phyloP scores from a whole-genome alignment of 2,888 invertebrate genomes.

The Dyspetes luteomarginatus region DNA sequence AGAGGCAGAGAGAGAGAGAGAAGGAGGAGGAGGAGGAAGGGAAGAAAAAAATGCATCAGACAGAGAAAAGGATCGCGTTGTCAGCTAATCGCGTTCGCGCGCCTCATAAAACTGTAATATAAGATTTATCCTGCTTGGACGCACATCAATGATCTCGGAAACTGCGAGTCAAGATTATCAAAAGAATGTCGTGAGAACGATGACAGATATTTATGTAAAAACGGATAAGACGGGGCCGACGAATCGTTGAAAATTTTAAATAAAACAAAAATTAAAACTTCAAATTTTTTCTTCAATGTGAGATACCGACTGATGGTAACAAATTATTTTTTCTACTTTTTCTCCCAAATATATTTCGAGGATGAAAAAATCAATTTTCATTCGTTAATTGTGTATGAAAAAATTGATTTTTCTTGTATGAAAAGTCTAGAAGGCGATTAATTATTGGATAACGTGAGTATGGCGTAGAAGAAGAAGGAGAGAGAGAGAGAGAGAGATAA shows the following conservation, averaged over 20 bases:
- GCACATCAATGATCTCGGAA: conserved; percentile 49
- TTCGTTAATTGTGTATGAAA: too few relatives aligned
- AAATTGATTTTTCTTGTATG: too few relatives aligned
- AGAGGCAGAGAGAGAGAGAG: conserved; percentile 32
- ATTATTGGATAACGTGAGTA: too few relatives aligned
- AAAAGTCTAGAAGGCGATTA: too few relatives aligned
- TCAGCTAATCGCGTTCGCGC: conserved; percentile 59
- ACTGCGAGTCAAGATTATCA: neutral
- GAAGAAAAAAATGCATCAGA: conserved; percentile 37
- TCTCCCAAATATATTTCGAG: too few relatives aligned
- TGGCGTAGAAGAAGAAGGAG: neutral
- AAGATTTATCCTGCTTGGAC: conserved; percentile 59
- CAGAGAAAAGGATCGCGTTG: conserved; percentile 5
- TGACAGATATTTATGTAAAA: conserved; percentile 15
- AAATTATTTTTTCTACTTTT: too few relatives aligned
- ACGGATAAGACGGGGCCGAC: too few relatives aligned
- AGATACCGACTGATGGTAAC: too few relatives aligned
- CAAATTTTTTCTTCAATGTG: too few relatives aligned
- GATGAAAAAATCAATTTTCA: too few relatives aligned
- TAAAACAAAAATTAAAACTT: too few relatives aligned
- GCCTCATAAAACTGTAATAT: conserved; percentile 58
- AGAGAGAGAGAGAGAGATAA: conserved; percentile 6
- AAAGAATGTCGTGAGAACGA: conserved; percentile 29
- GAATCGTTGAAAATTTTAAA: too few relatives aligned
- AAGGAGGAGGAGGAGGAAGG: neutral